Conservation (phyloP, 2,113 vertebrate genomes). For the Labeo rohita region DNA sequence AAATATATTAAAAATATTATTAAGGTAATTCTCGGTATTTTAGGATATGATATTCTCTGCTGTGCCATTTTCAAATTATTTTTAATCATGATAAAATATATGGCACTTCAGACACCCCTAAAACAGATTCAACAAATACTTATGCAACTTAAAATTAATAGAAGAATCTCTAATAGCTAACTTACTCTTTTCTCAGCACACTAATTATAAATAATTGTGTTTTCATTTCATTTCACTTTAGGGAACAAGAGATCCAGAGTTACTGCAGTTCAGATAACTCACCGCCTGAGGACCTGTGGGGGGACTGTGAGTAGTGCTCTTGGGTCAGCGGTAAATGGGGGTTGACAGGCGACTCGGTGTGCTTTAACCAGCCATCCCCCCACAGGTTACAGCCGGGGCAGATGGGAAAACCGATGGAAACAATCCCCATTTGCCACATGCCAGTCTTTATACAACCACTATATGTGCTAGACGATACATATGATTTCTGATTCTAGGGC, state of each 20-base stretch:
- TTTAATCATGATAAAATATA: not conserved
- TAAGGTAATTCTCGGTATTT: not conserved
- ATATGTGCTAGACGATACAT: slow-evolving; percentile 24
- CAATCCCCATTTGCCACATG: slow-evolving; percentile 51
- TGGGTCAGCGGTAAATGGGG: slow-evolving; percentile 34
- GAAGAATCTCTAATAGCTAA: not conserved
- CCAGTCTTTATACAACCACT: slow-evolving; percentile 40
- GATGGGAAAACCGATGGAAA: slow-evolving; percentile 46
- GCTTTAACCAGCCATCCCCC: slow-evolving; percentile 24
- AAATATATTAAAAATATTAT: no score
- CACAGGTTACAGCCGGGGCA: slow-evolving; percentile 52
- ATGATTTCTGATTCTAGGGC: not conserved
- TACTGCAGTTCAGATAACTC: not conserved
- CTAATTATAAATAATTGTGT: not conserved
- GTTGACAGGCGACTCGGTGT: slow-evolving; percentile 41
- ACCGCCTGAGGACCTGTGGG: not conserved
- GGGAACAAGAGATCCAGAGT: not conserved
- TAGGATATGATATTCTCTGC: not conserved
- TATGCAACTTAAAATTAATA: not conserved
- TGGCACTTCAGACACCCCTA: not conserved
- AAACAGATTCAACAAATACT: not conserved
- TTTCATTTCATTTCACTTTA: slow-evolving; percentile 5
- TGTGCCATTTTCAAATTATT: no score
- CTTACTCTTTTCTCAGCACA: not conserved
- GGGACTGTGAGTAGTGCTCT: slow-evolving; percentile 8